Conservation (phyloP, 2,888 invertebrate genomes). For the Coleophora flavipennella region DNA sequence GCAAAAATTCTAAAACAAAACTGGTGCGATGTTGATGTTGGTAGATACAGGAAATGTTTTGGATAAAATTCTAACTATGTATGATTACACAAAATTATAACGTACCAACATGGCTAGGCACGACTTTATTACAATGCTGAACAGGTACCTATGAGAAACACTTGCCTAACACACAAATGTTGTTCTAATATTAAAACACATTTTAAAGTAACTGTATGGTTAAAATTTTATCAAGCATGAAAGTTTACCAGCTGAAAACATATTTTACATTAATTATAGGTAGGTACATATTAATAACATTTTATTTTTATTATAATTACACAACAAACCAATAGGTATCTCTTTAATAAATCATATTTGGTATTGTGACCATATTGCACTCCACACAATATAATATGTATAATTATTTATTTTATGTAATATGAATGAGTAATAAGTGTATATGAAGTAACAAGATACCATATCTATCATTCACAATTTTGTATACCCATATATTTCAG, state of each 20-base stretch:
- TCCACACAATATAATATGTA: too few species aligned
- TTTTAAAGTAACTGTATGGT: slow-evolving; percentile 39
- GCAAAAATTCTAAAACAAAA: slow-evolving; percentile 42
- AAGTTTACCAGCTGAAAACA: slow-evolving; percentile 12
- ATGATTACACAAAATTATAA: slow-evolving; percentile 39
- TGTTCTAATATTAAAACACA: slow-evolving; percentile 19
- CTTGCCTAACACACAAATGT: too few species aligned
- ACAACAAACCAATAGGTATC: slow-evolving; percentile 4
- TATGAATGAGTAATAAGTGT: too few species aligned
- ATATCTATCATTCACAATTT: too few species aligned
- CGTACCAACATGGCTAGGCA: slow-evolving; percentile 38
- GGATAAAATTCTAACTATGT: slow-evolving; percentile 24
- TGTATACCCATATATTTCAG: too few species aligned
- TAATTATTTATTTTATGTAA: too few species aligned
- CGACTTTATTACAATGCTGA: slow-evolving; percentile 32
- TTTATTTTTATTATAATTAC: slow-evolving; percentile 7
- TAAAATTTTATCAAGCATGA: slow-evolving; percentile 20
- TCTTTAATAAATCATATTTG: slow-evolving; percentile 4
- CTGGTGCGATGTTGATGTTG: slow-evolving; percentile 34
- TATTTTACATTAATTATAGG: too few species aligned
- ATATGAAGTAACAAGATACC: too few species aligned
- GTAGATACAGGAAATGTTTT: slow-evolving; percentile 27
- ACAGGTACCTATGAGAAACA: slow-evolving; percentile 18
- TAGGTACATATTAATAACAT: slow-evolving; percentile 14
- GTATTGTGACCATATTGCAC: slow-evolving; percentile 42